These are phyloP conservation scores for Cabera pusaria DNA, from an alignment of 2,888 invertebrate genomes.

Conservation along the genomic window DNA sequence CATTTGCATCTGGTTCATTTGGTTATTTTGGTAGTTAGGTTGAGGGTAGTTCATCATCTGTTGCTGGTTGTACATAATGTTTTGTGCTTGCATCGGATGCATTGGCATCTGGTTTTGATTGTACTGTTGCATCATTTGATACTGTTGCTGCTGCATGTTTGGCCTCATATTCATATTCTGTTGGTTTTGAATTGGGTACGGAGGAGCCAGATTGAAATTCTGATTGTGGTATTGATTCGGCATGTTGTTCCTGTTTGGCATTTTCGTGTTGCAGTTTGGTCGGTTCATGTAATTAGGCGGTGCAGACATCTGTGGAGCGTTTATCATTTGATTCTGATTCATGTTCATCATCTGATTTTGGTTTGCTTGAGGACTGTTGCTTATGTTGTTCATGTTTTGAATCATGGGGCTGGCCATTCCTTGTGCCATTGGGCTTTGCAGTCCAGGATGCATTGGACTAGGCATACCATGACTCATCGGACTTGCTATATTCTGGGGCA, in stretches of 20 bases:
- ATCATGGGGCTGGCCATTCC: slow-evolving; percentile 70
- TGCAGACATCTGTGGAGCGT: slow-evolving; percentile 44
- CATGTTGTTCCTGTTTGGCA: slow-evolving; percentile 59
- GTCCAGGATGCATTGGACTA: slow-evolving; percentile 71
- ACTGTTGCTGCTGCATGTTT: slow-evolving; percentile 58
- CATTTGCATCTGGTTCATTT: slow-evolving; percentile 70
- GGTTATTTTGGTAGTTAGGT: slow-evolving; percentile 60
- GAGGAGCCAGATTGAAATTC: slow-evolving; percentile 59
- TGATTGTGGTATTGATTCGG: slow-evolving; percentile 68
- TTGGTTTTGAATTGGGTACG: slow-evolving; percentile 63
- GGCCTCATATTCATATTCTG: slow-evolving; percentile 52
- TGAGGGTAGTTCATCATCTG: slow-evolving; percentile 59
- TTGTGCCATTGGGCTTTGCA: slow-evolving; percentile 72
- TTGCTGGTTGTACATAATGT: slow-evolving; percentile 57
- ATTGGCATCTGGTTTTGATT: slow-evolving; percentile 61
- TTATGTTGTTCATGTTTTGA: slow-evolving; percentile 69
- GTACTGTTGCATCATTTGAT: slow-evolving; percentile 67
- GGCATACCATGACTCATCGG: slow-evolving; percentile 75
- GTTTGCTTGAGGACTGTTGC: slow-evolving; percentile 52
- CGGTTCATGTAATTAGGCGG: slow-evolving; percentile 54
- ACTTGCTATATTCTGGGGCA: slow-evolving; percentile 67
- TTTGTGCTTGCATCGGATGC: slow-evolving; percentile 53
- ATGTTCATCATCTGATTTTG: slow-evolving; percentile 61
- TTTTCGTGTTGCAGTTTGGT: slow-evolving; percentile 59
- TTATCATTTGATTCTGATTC: slow-evolving; percentile 50